Percentiles rank a stretch among this genome's conserved stretches.
These are phyloP conservation scores for Megaustenia siamemsis DNA, from an alignment of 2,888 invertebrate genomes.

Conservation along the genomic window DNA sequence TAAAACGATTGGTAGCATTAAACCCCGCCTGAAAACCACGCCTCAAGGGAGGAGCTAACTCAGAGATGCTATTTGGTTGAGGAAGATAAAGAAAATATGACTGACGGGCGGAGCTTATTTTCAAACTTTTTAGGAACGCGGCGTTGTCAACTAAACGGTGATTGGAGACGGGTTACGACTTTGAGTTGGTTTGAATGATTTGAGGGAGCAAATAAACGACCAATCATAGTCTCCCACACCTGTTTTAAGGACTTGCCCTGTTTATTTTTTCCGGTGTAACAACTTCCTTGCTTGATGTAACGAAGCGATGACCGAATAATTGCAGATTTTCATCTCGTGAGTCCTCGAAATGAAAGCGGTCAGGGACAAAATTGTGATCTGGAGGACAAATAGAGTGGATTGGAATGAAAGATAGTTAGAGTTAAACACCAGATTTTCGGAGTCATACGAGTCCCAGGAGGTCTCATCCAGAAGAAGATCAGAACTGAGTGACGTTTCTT, in stretches of 20 bases:
- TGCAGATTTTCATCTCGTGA: neutral
- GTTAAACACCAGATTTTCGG: neutral
- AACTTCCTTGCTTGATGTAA: neutral
- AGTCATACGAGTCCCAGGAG: constrained; percentile 28
- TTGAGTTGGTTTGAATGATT: neutral
- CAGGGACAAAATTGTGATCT: constrained; percentile 17
- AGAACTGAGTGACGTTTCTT: constrained; percentile 39
- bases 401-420: neutral
- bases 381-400: constrained; percentile 2
- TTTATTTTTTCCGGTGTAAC: neutral
- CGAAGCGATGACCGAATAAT: constrained; percentile 18
- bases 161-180: constrained; percentile 17
- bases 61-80: neutral
- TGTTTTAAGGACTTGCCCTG: neutral
- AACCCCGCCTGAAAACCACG: neutral
- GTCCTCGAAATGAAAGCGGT: constrained; percentile 1
- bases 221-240: constrained; percentile 21
- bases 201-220: neutral
- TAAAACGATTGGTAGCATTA: neutral
- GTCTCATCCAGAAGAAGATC: neutral
- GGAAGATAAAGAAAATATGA: neutral
- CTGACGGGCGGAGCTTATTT: constrained; percentile 10
- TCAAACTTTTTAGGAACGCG: neutral
- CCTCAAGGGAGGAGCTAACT: neutral
- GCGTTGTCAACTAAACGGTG: neutral